phyloP scores from a whole-genome alignment of 2,113 vertebrate species.

The Xyliphius kryptos region DNA sequence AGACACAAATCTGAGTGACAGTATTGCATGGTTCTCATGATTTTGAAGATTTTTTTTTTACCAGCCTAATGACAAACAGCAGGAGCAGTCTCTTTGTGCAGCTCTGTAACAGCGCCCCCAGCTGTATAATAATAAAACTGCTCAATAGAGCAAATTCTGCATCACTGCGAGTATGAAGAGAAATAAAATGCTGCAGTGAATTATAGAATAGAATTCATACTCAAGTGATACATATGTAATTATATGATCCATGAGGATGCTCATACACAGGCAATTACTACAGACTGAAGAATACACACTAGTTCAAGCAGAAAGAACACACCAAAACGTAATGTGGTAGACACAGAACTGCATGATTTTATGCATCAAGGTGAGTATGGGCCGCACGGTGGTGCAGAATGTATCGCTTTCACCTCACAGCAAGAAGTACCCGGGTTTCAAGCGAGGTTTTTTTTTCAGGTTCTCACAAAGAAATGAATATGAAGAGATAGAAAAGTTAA shows the following conservation, averaged over 20 bases:
- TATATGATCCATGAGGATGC: neutral
- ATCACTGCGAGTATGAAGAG: neutral
- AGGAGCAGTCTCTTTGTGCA: neutral
- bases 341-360: too few species aligned
- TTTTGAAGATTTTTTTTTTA: too few species aligned
- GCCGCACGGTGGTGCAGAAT: too few species aligned
- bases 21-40: neutral
- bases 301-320: neutral
- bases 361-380: too few species aligned
- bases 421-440: too few species aligned
- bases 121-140: constrained; percentile 36
- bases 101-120: constrained; percentile 45
- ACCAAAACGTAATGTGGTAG: neutral
- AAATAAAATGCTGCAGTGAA: neutral
- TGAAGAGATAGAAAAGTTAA: too few species aligned
- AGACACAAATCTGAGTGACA: neutral
- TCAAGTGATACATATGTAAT: constrained; percentile 5
- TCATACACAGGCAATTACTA: neutral
- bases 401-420: too few species aligned
- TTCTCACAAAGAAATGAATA: too few species aligned
- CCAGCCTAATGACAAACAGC: neutral
- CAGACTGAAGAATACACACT: neutral
- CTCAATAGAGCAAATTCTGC: constrained; percentile 1
- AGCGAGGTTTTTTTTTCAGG: too few species aligned
- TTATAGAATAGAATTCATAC: neutral